Evolutionary conservation across 2,888 invertebrate species (phyloP).

Genomic region (Masnerella sp.): DNA sequence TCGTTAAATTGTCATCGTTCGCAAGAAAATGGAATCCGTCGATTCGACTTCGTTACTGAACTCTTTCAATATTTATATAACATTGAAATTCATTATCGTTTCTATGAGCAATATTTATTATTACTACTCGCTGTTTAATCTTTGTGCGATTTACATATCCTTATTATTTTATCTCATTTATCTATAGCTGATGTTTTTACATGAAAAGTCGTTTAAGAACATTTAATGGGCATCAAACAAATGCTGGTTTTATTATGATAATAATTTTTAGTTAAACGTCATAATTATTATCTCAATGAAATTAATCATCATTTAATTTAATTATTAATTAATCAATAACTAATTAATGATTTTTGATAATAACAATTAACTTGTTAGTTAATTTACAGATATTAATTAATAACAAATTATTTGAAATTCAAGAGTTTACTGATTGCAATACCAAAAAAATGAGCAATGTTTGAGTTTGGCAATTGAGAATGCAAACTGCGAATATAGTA

Average conservation of each 20-base stretch:
- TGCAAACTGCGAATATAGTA: conserved; percentile 18
- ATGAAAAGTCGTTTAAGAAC: no score
- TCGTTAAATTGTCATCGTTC: neutral
- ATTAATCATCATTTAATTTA: no score
- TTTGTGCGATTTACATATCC: neutral
- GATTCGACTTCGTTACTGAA: neutral
- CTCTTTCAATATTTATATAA: conserved; percentile 9
- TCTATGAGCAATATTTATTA: conserved; percentile 8
- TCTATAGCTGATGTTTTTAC: neutral
- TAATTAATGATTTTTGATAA: no score
- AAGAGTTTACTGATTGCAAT: no score
- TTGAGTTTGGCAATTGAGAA: conserved; percentile 17
- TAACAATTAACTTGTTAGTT: no score
- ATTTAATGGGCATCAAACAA: no score
- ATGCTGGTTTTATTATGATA: no score
- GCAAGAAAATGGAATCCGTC: neutral
- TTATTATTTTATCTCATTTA: conserved; percentile 6
- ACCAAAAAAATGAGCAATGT: neutral
- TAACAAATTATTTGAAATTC: no score
- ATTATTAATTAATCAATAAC: no score
- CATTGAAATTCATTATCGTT: conserved; percentile 22
- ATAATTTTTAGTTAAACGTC: no score
- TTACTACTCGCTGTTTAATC: neutral
- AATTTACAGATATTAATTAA: no score
- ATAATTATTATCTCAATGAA: no score